Evolutionary conservation across 2,797 vertebrate species (phyloP).

Genomic region (Amniataba percoides): DNA sequence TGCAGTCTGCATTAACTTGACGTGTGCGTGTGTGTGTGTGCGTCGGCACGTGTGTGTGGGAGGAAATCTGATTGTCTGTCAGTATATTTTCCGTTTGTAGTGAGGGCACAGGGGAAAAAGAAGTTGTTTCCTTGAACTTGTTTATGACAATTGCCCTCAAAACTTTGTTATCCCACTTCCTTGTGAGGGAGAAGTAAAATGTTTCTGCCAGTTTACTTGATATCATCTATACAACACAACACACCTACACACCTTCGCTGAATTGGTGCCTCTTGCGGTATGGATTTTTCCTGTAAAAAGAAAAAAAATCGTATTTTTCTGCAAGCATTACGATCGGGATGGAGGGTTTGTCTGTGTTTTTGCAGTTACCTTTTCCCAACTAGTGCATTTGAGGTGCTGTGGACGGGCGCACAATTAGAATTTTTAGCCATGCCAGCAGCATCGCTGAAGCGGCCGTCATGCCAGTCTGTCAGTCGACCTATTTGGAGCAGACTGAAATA

Average conservation of each 20-base stretch:
- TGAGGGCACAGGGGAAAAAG: slow-evolving; percentile 32
- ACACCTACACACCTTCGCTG: neutral
- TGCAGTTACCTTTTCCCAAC: neutral
- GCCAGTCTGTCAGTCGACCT: neutral
- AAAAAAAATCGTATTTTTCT: slow-evolving; percentile 10
- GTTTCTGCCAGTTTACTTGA: slow-evolving; percentile 36
- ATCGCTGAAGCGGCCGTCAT: neutral
- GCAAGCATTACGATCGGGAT: neutral
- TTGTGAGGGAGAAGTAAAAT: slow-evolving; percentile 44
- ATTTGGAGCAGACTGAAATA: neutral
- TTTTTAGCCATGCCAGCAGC: neutral
- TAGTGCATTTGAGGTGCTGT: neutral
- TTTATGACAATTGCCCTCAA: slow-evolving; percentile 59
- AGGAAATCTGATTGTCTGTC: slow-evolving; percentile 70
- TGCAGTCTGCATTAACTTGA: slow-evolving; percentile 73
- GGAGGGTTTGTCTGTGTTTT: neutral
- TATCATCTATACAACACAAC: slow-evolving; percentile 22
- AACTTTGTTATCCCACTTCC: slow-evolving; percentile 59
- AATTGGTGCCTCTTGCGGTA: neutral
- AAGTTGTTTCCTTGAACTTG: slow-evolving; percentile 66
- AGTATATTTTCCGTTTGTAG: slow-evolving; percentile 45
- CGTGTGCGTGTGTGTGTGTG: slow-evolving; percentile 35
- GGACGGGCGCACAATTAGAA: neutral
- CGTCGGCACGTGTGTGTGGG: slow-evolving; percentile 40
- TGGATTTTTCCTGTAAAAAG: slow-evolving; percentile 8